These are phyloP conservation scores for Scomber scombrus DNA, from an alignment of 2,113 vertebrate genomes.

Conservation along the genomic window DNA sequence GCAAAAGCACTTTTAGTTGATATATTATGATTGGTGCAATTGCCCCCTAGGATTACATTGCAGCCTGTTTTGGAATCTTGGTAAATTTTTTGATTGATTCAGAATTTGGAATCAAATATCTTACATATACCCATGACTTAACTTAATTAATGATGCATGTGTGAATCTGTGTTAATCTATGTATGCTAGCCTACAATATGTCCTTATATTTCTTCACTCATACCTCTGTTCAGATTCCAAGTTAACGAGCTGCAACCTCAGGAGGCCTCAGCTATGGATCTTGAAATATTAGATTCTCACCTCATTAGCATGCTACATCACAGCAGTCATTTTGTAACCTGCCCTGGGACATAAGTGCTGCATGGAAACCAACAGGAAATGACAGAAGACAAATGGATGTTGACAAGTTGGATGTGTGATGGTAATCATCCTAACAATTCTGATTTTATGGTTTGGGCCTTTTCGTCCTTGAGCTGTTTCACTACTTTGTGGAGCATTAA, in stretches of 20 bases:
- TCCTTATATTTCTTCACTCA: not conserved
- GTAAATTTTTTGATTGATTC: too few species aligned
- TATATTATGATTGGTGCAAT: too few species aligned
- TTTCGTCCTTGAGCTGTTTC: constrained; percentile 6
- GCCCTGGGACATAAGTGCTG: constrained; percentile 6
- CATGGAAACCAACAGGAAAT: constrained; percentile 35
- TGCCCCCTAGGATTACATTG: too few species aligned
- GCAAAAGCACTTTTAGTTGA: too few species aligned
- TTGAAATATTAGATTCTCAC: constrained; percentile 50
- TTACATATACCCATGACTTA: too few species aligned
- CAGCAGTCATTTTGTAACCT: constrained; percentile 10
- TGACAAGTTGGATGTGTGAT: constrained; percentile 26
- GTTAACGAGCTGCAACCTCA: constrained; percentile 33
- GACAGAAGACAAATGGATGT: constrained; percentile 47
- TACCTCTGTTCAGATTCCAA: not conserved
- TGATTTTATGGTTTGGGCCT: constrained; percentile 1
- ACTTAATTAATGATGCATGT: not conserved
- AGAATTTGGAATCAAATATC: too few species aligned
- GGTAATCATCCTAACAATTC: constrained; percentile 41
- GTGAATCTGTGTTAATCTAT: not conserved
- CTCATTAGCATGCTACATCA: constrained; percentile 53
- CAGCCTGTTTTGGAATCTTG: too few species aligned
- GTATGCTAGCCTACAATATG: not conserved
- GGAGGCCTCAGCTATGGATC: constrained; percentile 35
- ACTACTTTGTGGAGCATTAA: not conserved